Conservation (phyloP, 2,797 vertebrate genomes). For the Arctocebus calabarensis region DNA sequence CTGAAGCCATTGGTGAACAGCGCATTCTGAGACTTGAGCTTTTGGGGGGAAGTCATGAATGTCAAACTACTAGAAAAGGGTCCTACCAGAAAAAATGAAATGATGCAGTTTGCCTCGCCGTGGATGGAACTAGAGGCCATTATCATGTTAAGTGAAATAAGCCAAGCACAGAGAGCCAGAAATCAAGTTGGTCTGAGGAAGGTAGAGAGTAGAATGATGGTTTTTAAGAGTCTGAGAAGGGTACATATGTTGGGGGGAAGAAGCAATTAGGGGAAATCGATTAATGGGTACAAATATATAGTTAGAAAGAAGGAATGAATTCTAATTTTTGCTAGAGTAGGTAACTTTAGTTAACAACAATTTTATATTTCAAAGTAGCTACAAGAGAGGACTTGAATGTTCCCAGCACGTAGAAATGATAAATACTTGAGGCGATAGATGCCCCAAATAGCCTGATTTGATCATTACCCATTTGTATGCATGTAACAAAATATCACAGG, state of each 20-base stretch:
- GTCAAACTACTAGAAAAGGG: background rate
- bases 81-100: background rate
- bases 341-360: background rate
- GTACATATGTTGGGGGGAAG: background rate
- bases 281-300: background rate
- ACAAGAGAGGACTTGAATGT: background rate
- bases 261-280: background rate
- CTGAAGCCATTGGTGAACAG: background rate
- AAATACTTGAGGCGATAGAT: background rate
- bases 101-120: background rate
- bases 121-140: background rate
- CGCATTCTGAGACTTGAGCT: background rate
- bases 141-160: background rate
- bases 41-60: background rate
- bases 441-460: background rate
- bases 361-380: background rate
- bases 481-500: background rate
- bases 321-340: background rate
- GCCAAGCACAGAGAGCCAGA: background rate
- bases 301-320: background rate
- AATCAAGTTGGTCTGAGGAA: background rate
- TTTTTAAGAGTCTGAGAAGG: background rate
- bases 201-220: background rate
- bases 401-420: background rate
- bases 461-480: background rate